Evolutionary conservation across 1,140 invertebrate genomes (phyloP).

Genomic region (Trinorchestia longiramus): DNA sequence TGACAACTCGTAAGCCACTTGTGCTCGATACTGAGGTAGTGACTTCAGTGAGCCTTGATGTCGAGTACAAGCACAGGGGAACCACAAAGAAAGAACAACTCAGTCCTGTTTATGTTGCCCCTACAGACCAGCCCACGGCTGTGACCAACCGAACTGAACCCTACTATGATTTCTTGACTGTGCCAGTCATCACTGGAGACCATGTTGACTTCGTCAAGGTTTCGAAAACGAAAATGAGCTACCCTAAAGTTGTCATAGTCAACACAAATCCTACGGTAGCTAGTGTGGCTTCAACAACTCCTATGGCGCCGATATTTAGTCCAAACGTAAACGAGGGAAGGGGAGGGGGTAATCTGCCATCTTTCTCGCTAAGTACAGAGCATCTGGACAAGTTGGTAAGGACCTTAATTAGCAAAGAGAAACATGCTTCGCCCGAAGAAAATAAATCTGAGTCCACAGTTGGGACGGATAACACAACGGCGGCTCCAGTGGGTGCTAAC

Average conservation of each 20-base stretch:
- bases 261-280: conserved; percentile 55
- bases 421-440: background rate
- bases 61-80: conserved; percentile 52
- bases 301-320: conserved; percentile 1
- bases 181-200: conserved; percentile 63
- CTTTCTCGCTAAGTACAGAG: conserved; percentile 9
- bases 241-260: conserved; percentile 65
- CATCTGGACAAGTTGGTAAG: background rate
- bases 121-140: background rate
- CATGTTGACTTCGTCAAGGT: conserved; percentile 63
- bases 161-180: conserved; percentile 57
- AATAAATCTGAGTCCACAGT: background rate
- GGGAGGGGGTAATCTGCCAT: conserved; percentile 5
- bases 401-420: background rate
- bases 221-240: conserved; percentile 59
- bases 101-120: background rate
- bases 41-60: conserved; percentile 64
- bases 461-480: background rate
- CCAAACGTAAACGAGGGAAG: background rate
- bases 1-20: conserved; percentile 64
- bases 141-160: background rate
- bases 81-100: background rate
- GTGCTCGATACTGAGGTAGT: conserved; percentile 66
- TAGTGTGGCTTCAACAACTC: background rate
- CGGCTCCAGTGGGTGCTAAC: background rate